A percentile compares a stretch with the other conserved stretches of the same genome.
Evolutionary conservation across 2,113 vertebrate species (phyloP).

Genomic region (Erpornis zantholeuca): DNA sequence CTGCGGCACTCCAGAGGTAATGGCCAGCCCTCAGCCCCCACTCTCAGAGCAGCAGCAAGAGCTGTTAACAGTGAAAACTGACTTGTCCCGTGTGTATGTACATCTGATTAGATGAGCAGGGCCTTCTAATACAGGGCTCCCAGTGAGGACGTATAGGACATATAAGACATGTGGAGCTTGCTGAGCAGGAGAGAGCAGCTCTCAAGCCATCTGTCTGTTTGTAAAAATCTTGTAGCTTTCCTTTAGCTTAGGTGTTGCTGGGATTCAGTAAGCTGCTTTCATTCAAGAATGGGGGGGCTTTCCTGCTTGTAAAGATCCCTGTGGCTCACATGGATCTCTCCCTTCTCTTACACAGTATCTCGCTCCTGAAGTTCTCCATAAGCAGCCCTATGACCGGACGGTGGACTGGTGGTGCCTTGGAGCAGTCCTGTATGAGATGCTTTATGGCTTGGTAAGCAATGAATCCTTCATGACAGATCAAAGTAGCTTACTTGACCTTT

Average conservation of each 20-base stretch:
- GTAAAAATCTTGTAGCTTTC: not conserved
- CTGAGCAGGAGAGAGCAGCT: not conserved
- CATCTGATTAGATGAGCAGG: not conserved
- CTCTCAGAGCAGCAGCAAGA: not conserved
- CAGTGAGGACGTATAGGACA: not conserved
- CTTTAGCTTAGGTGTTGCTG: not conserved
- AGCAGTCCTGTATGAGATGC: constrained; percentile 96
- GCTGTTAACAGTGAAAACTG: not conserved
- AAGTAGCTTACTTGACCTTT: not conserved
- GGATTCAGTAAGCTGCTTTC: not conserved
- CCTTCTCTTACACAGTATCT: constrained; percentile 82
- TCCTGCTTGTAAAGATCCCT: not conserved
- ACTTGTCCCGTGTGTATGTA: not conserved
- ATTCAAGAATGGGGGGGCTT: not conserved
- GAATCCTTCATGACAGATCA: not conserved
- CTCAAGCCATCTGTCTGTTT: not conserved
- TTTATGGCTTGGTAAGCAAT: constrained; percentile 92
- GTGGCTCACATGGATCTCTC: not conserved
- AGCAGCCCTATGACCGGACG: constrained; percentile 95
- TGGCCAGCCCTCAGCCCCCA: not conserved
- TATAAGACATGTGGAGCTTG: not conserved
- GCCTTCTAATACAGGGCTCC: not conserved
- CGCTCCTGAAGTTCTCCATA: constrained; percentile 95
- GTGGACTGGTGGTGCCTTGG: constrained; percentile 99
- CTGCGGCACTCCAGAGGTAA: constrained; percentile 97